A percentile compares a stretch with the other conserved stretches of the same genome.
Evolutionary conservation across 2,888 invertebrate species (phyloP).

Genomic region (Temnothorax ravouxi): DNA sequence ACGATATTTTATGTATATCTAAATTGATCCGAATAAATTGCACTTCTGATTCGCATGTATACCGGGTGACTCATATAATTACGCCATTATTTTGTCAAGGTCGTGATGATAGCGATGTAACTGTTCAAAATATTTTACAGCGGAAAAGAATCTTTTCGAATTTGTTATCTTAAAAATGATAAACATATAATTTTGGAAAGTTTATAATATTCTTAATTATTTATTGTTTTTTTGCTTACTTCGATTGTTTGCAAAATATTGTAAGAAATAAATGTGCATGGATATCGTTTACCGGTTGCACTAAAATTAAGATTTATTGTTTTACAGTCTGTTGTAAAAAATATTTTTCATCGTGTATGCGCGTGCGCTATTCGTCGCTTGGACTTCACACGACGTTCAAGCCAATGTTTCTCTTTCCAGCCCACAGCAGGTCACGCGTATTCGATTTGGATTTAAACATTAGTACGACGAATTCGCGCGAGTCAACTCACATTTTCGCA

Average conservation of each 20-base stretch:
- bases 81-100: constrained; percentile 27
- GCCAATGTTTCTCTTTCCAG: not conserved
- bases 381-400: not conserved
- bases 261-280: not conserved
- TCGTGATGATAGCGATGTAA: constrained; percentile 13
- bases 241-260: not conserved
- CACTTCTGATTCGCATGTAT: not conserved
- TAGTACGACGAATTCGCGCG: not conserved
- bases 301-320: not conserved
- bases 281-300: not conserved
- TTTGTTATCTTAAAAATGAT: not conserved
- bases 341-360: not conserved
- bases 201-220: not conserved
- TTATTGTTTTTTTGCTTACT: not conserved
- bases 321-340: too few species aligned
- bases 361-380: not conserved
- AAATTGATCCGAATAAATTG: not conserved
- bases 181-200: not conserved
- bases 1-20: not conserved
- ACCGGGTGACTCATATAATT: not conserved
- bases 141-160: not conserved
- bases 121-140: constrained; percentile 1
- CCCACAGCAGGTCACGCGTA: not conserved
- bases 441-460: not conserved
- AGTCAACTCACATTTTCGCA: constrained; percentile 81